Percentiles rank a stretch among this genome's conserved stretches.
Evolutionary conservation across 1,140 invertebrate species (phyloP).

Genomic region (Drosophila setifemur): DNA sequence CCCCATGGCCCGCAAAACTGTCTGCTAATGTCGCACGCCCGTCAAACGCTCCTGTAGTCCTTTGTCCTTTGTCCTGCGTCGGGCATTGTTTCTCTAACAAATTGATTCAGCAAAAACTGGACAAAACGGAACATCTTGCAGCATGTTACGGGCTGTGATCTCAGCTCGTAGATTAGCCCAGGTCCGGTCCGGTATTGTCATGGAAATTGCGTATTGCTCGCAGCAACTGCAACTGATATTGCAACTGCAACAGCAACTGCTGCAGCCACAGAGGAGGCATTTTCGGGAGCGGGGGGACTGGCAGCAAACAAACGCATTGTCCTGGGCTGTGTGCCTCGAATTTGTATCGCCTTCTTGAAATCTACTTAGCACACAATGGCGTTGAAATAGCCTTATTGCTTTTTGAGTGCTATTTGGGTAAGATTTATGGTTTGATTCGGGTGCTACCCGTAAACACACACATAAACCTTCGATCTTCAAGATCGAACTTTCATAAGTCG

Average conservation of each 20-base stretch:
- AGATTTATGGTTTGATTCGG: slow-evolving; percentile 72
- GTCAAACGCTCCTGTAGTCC: slow-evolving; percentile 30
- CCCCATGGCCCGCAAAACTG: slow-evolving; percentile 55
- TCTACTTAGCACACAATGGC: slow-evolving; percentile 82
- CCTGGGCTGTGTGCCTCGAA: slow-evolving; percentile 29
- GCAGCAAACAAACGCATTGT: slow-evolving; percentile 32
- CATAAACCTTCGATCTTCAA: background rate
- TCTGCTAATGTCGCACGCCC: slow-evolving; percentile 75
- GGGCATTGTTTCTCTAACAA: slow-evolving; percentile 65
- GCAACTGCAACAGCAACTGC: slow-evolving; percentile 11
- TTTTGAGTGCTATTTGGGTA: slow-evolving; percentile 77
- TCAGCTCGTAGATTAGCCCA: slow-evolving; percentile 65
- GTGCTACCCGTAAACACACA: slow-evolving; percentile 1
- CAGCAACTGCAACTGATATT: slow-evolving; percentile 20
- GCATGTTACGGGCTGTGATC: slow-evolving; percentile 56
- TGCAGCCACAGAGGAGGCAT: slow-evolving; percentile 18
- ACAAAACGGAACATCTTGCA: slow-evolving; percentile 58
- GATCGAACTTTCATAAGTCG: slow-evolving; percentile 21
- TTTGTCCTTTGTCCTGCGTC: slow-evolving; percentile 33
- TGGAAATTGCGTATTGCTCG: slow-evolving; percentile 51
- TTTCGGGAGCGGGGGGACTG: slow-evolving; percentile 5
- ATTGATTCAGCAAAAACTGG: slow-evolving; percentile 68
- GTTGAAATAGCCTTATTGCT: slow-evolving; percentile 78
- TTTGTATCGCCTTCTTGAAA: slow-evolving; percentile 81
- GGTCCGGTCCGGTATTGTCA: slow-evolving; percentile 51